These are phyloP conservation scores for Geococcyx californianus DNA, from an alignment of 2,113 vertebrate genomes.

Conservation along the genomic window DNA sequence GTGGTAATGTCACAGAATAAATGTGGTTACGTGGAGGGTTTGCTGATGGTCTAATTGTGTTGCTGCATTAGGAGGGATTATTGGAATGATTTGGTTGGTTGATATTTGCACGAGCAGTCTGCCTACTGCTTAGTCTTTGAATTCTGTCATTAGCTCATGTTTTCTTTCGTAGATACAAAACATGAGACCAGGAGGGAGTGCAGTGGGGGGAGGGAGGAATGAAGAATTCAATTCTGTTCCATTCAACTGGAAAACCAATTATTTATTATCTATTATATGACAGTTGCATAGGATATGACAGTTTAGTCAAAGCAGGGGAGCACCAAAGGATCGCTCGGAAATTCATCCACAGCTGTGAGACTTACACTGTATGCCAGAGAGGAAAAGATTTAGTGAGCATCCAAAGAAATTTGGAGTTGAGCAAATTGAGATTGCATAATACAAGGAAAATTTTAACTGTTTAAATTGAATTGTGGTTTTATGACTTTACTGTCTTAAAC, in stretches of 20 bases:
- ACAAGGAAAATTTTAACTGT: neutral
- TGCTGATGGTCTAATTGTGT: neutral
- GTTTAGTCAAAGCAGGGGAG: neutral
- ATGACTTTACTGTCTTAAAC: neutral
- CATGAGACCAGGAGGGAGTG: neutral
- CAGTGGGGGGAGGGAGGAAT: neutral
- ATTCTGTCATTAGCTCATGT: neutral
- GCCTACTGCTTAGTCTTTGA: neutral
- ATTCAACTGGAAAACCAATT: neutral
- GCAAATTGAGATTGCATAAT: neutral
- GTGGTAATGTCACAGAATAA: neutral
- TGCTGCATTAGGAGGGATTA: neutral
- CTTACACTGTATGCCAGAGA: neutral
- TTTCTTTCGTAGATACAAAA: neutral
- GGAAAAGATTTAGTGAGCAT: neutral
- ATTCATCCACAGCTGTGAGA: neutral
- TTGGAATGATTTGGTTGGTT: neutral
- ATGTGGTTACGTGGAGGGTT: neutral
- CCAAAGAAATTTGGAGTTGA: neutral
- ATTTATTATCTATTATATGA: neutral
- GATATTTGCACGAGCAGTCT: neutral
- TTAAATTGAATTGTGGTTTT: neutral
- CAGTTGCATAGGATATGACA: neutral
- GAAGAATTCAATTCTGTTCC: neutral
- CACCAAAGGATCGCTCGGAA: neutral